phyloP scores from a whole-genome alignment of 2,797 vertebrate species.

The Sarcoramphus papa region DNA sequence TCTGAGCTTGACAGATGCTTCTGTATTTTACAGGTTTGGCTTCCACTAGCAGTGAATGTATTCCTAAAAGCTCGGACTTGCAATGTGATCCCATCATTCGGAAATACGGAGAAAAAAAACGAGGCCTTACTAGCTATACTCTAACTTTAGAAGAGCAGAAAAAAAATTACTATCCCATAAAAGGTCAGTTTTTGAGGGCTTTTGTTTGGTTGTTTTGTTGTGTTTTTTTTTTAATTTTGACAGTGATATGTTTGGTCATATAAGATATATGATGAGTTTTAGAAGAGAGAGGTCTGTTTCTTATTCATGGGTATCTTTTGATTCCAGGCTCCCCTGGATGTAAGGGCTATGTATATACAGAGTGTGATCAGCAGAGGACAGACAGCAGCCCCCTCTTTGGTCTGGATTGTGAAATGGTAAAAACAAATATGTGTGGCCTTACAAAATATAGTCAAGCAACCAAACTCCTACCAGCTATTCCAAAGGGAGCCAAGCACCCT shows the following conservation, averaged over 20 bases:
- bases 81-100: slow-evolving; percentile 72
- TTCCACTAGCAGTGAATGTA: not conserved
- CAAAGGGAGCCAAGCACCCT: not conserved
- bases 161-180: slow-evolving; percentile 76
- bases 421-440: not conserved
- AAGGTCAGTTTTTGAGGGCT: slow-evolving; percentile 70
- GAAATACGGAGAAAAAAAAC: slow-evolving; percentile 73
- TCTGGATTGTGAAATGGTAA: slow-evolving; percentile 94
- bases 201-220: not conserved
- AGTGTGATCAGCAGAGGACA: slow-evolving; percentile 69
- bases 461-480: not conserved
- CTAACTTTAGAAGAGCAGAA: slow-evolving; percentile 80
- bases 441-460: not conserved
- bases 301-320: not conserved
- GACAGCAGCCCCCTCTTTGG: slow-evolving; percentile 88
- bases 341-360: slow-evolving; percentile 75
- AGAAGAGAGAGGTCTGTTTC: not conserved
- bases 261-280: not conserved
- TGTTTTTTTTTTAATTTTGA: not conserved
- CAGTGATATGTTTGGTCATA: not conserved
- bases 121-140: slow-evolving; percentile 79
- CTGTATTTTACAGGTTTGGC: slow-evolving; percentile 44
- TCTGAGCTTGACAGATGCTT: not conserved
- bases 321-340: slow-evolving; percentile 73
- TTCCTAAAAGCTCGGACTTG: not conserved